phyloP scores from a whole-genome alignment of 1,140 invertebrate species.

The Dryas iulia region DNA sequence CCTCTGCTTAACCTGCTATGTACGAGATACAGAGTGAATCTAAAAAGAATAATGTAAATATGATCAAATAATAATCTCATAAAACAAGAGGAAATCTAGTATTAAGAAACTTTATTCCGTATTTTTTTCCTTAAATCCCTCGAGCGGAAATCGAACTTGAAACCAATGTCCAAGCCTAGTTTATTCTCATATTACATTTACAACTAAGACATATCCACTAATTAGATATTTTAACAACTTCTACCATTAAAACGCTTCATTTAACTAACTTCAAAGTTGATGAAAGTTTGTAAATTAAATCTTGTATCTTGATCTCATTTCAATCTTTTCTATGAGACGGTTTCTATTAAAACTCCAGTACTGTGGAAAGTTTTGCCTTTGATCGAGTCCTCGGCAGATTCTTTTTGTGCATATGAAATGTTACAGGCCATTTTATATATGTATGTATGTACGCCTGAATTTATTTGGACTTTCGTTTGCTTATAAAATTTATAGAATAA shows the following conservation, averaged over 20 bases:
- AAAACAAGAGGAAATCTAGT: too few relatives aligned
- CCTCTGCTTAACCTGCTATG: too few relatives aligned
- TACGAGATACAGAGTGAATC: too few relatives aligned
- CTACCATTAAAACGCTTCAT: background rate
- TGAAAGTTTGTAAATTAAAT: background rate
- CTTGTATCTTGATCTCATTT: background rate
- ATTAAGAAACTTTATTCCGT: too few relatives aligned
- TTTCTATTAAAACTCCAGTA: background rate
- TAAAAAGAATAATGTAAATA: too few relatives aligned
- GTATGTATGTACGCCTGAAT: too few relatives aligned
- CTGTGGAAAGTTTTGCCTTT: background rate
- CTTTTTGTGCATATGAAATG: background rate
- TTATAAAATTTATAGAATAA: background rate
- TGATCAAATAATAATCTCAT: too few relatives aligned
- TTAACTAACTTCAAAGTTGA: background rate
- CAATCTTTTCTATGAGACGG: background rate
- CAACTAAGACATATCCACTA: background rate
- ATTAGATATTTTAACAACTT: background rate
- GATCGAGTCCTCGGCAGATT: background rate
- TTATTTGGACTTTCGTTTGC: too few relatives aligned
- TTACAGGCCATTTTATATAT: background rate
- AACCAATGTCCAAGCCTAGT: too few relatives aligned
- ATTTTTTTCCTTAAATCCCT: too few relatives aligned
- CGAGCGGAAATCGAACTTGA: too few relatives aligned
- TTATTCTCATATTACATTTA: too few relatives aligned